phyloP scores from a whole-genome alignment of 2,113 vertebrate genomes.

The Chascanopsetta lugubris region DNA sequence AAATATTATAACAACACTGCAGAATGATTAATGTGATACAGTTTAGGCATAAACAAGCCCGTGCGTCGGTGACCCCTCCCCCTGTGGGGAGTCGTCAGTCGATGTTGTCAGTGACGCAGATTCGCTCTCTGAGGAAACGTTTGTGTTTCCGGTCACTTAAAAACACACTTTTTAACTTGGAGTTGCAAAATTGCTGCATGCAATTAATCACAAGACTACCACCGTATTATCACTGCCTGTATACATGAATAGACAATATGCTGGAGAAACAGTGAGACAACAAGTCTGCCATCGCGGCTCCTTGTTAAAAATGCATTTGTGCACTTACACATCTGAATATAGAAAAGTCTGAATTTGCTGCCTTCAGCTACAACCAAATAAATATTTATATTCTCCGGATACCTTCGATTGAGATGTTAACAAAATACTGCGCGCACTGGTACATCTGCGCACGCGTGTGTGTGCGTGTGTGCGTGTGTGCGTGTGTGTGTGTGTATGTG shows the following conservation, averaged over 20 bases:
- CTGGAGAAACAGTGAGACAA: conserved; percentile 1
- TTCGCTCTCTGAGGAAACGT: no score
- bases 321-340: conserved; percentile 2
- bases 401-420: conserved; percentile 40
- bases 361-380: conserved; percentile 38
- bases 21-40: conserved; percentile 52
- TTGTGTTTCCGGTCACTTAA: background rate
- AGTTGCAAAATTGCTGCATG: conserved; percentile 7
- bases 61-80: conserved; percentile 11
- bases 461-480: background rate
- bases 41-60: conserved; percentile 35
- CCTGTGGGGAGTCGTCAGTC: conserved; percentile 11
- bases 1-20: conserved; percentile 47
- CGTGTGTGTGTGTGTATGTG: background rate
- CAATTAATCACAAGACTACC: conserved; percentile 11
- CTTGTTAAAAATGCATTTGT: conserved; percentile 31
- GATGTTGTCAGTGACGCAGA: no score
- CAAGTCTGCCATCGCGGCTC: conserved; percentile 7
- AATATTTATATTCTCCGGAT: conserved; percentile 24
- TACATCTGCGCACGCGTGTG: background rate
- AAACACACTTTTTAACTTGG: background rate
- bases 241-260: conserved; percentile 10
- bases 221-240: conserved; percentile 9
- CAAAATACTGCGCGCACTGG: conserved; percentile 16
- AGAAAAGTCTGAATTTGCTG: conserved; percentile 11